Conservation (phyloP, 2,888 invertebrate genomes). For the Fabriciana adippe region DNA sequence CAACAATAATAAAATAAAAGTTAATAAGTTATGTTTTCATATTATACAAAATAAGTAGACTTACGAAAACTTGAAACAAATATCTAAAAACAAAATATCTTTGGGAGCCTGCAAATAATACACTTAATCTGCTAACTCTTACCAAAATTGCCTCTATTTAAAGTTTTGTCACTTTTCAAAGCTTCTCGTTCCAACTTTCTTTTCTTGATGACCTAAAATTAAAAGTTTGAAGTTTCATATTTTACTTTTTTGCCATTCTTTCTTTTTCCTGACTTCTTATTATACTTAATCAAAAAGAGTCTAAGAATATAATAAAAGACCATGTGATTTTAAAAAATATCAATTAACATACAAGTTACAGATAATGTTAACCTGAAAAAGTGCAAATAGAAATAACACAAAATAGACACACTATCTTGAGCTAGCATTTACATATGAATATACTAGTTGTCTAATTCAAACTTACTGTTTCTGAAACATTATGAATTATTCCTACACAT, state of each 20-base stretch:
- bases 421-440: no score
- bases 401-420: no score
- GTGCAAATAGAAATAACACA: no score
- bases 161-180: slow-evolving; percentile 35
- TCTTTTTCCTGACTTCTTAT: no score
- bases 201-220: slow-evolving; percentile 52
- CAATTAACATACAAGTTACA: no score
- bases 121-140: slow-evolving; percentile 16
- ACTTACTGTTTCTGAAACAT: slow-evolving; percentile 58
- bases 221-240: slow-evolving; percentile 5
- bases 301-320: no score
- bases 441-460: background rate
- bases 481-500: slow-evolving; percentile 51
- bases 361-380: no score
- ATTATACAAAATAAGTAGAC: no score
- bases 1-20: no score
- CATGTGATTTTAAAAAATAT: no score
- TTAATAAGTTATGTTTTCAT: no score
- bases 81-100: background rate
- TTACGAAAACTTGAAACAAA: background rate
- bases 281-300: no score
- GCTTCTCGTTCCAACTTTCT: slow-evolving; percentile 47
- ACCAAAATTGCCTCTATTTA: slow-evolving; percentile 18
- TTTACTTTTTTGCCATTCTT: background rate
- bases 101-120: slow-evolving; percentile 6